These are phyloP conservation scores for Philereme vetulata DNA, from an alignment of 2,888 invertebrate species.

Conservation along the genomic window DNA sequence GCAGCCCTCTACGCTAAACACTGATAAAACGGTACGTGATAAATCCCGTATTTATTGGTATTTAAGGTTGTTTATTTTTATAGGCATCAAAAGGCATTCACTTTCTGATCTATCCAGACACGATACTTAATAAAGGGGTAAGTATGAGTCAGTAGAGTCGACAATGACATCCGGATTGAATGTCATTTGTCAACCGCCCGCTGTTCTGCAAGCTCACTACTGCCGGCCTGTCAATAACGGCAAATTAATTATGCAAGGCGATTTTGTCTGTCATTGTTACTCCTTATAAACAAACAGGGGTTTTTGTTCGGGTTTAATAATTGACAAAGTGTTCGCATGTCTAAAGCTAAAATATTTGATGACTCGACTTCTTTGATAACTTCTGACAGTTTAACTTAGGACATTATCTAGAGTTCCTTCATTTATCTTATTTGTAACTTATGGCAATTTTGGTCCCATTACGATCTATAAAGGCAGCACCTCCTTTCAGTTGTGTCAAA, in stretches of 20 bases:
- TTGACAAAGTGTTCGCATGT: slow-evolving; percentile 3
- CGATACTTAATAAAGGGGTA: slow-evolving; percentile 18
- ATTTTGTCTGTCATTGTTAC: slow-evolving; percentile 21
- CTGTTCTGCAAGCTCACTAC: slow-evolving; percentile 28
- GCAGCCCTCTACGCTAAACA: too few relatives aligned
- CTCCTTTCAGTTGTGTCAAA: too few relatives aligned
- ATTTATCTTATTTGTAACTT: too few relatives aligned
- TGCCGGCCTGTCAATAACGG: slow-evolving; percentile 21
- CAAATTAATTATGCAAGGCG: slow-evolving; percentile 27
- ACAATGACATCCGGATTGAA: slow-evolving; percentile 7
- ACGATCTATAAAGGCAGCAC: too few relatives aligned
- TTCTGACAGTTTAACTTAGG: too few relatives aligned
- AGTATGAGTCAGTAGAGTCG: background rate
- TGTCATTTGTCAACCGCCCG: slow-evolving; percentile 27
- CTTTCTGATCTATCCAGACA: slow-evolving; percentile 13
- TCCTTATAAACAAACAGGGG: slow-evolving; percentile 21
- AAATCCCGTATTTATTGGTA: too few relatives aligned
- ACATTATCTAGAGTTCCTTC: too few relatives aligned
- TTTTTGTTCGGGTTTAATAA: slow-evolving; percentile 7
- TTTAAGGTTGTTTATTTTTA: too few relatives aligned
- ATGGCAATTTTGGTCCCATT: too few relatives aligned
- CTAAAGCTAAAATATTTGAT: background rate
- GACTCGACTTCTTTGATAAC: too few relatives aligned
- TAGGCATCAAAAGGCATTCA: background rate
- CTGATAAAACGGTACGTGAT: too few relatives aligned